Evolutionary conservation across 2,113 vertebrate species (phyloP), one percentile per base, ranked within the genome.

Genomic region (Eupsittula cactorum): DNA sequence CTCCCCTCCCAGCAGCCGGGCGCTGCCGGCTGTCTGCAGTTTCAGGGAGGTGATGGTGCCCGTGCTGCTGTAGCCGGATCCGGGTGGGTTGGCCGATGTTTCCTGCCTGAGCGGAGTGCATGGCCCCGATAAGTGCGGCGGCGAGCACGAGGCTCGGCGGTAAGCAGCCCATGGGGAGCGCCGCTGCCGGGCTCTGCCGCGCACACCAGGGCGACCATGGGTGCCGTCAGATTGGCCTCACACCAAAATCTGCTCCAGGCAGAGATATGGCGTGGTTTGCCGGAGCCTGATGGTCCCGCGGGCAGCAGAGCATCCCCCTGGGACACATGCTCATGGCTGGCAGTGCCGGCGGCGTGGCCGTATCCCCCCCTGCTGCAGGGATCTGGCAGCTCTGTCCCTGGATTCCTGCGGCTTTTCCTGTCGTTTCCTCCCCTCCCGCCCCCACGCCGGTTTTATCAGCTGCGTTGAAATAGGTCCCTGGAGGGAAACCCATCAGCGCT

Each of bases 61-160:
- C 7, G 4, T 29, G 76, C 33, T 1, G 44, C 73, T 16, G 6
- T 1, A 10, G 77, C 94, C 79, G 94, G 93, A 91, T 94, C 90
- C 44, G 71, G 46, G 46, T 7, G 55, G 33, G 71, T 59, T 87
- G 89, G 95, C 65, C 2, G 53, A 90, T 37, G 91, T 93, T 97
- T 97, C 97, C 97, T 97, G 95, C 93, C 90, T 19, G 83, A 86
- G 82, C 28, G 4, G 85, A n/a, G 89, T 97, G 96, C 52, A 2
- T 4, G 9, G 90, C 37, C 46, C 82, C 52, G 95, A 96, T 98
- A 96, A 97, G 96, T 94, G 92, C 73, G 13, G 27, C 4, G 8
- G 81, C 2, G n/a, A 78, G 59, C 90, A 65, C 71, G 28, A 55
- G 80, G 85, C 27, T 78, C 6, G 3, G 77, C 3, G 74, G 76